These are phyloP conservation scores for Vicugna pacos DNA, from an alignment of 2,113 vertebrate species.

Conservation along the genomic window DNA sequence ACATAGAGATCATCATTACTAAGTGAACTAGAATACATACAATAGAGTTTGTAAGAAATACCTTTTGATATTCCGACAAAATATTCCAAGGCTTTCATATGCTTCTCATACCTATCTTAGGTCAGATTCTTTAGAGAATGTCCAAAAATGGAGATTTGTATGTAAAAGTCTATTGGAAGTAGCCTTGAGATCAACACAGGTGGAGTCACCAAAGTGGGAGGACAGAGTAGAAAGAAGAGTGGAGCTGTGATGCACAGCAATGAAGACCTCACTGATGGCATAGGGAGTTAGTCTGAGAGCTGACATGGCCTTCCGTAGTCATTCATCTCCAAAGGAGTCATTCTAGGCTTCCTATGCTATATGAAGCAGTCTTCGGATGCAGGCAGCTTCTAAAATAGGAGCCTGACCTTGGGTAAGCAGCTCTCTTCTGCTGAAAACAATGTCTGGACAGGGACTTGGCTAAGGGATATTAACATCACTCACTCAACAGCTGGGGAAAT, in stretches of 20 bases:
- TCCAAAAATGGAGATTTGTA: background rate
- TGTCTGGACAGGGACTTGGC: background rate
- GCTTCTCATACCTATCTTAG: background rate
- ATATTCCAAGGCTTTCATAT: background rate
- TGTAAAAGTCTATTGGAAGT: background rate
- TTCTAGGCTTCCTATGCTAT: background rate
- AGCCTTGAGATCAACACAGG: background rate
- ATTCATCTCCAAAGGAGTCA: background rate
- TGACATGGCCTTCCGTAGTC: background rate
- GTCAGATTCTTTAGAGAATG: background rate
- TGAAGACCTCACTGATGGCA: background rate
- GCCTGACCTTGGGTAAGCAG: background rate
- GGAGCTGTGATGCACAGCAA: background rate
- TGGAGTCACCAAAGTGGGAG: background rate
- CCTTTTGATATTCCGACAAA: background rate
- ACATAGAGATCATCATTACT: too few relatives aligned
- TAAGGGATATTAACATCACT: background rate
- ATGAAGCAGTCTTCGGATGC: background rate
- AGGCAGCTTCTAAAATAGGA: background rate
- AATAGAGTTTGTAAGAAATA: background rate
- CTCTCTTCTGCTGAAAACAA: background rate
- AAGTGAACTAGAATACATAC: background rate
- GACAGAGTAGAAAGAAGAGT: background rate
- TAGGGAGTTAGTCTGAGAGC: background rate
- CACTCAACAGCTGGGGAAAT: background rate